Percentiles rank a stretch among this genome's conserved stretches.
phyloP scores from a whole-genome alignment of 2,113 vertebrate genomes.

The Chamaetylas fuelleborni region DNA sequence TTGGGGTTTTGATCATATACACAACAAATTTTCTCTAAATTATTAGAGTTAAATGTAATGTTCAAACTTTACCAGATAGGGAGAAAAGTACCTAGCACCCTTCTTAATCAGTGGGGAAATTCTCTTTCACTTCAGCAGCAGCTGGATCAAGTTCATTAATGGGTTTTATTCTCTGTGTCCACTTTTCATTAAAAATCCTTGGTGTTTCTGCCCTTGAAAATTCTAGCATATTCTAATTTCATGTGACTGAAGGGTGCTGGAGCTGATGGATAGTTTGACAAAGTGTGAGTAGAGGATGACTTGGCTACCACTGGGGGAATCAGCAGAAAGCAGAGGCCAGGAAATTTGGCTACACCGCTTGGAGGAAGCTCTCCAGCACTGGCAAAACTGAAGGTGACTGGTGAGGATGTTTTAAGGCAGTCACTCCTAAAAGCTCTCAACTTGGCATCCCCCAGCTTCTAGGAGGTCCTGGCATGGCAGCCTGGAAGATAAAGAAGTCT shows the following conservation, averaged over 20 bases:
- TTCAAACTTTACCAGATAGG: neutral
- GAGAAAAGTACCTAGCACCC: neutral
- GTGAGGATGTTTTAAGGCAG: neutral
- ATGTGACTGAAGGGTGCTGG: neutral
- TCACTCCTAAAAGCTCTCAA: rapidly evolving
- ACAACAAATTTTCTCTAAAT: neutral
- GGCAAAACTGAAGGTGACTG: rapidly evolving
- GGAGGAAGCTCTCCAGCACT: rapidly evolving
- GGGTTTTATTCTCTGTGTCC: neutral
- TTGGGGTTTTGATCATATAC: neutral
- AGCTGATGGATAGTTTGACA: neutral
- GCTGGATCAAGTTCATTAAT: neutral
- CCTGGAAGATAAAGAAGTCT: neutral
- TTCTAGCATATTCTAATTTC: neutral
- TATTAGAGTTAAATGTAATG: neutral
- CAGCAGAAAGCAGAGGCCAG: neutral
- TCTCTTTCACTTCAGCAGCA: neutral
- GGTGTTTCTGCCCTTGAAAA: neutral
- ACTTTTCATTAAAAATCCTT: neutral
- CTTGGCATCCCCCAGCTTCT: neutral
- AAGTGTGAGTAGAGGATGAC: neutral
- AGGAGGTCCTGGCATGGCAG: neutral
- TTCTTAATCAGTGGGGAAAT: neutral
- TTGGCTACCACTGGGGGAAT: rapidly evolving
- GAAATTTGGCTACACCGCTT: neutral